phyloP scores from a whole-genome alignment of 2,797 vertebrate genomes.

The Bradypus variegatus region DNA sequence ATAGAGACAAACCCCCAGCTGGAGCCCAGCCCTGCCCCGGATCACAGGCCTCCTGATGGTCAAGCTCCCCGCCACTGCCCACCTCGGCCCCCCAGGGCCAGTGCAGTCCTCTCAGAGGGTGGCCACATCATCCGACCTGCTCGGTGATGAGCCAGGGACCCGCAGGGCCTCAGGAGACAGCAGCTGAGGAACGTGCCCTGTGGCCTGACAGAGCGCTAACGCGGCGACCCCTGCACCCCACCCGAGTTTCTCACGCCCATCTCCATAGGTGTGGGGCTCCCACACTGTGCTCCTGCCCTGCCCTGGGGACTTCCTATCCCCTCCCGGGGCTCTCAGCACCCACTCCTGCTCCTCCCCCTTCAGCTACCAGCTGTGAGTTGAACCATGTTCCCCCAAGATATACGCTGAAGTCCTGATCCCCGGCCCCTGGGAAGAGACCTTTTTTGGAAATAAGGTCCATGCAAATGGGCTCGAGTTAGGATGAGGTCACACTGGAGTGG shows the following conservation, averaged over 20 bases:
- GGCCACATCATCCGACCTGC: accelerated
- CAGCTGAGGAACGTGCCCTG: too few species aligned
- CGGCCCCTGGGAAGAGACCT: not conserved
- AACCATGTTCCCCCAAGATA: not conserved
- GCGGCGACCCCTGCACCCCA: not conserved
- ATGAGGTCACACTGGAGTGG: not conserved
- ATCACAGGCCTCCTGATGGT: too few species aligned
- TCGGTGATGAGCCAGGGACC: not conserved
- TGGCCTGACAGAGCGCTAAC: too few species aligned
- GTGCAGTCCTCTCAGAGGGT: not conserved
- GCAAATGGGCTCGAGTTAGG: not conserved
- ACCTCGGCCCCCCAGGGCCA: not conserved
- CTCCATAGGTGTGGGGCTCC: not conserved
- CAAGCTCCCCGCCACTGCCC: not conserved
- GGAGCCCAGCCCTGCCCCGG: not conserved
- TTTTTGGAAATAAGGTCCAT: not conserved
- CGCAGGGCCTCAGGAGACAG: not conserved
- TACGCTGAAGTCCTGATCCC: too few species aligned
- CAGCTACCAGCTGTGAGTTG: not conserved
- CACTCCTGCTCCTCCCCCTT: too few species aligned
- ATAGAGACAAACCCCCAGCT: too few species aligned
- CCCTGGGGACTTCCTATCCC: too few species aligned
- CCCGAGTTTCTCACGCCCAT: not conserved
- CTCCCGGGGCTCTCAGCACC: not conserved
- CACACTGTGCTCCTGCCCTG: accelerated